Conservation (phyloP, 30 jellyfish, hydroid and myxozoan genomes). For the Hydractinia echinata region DNA sequence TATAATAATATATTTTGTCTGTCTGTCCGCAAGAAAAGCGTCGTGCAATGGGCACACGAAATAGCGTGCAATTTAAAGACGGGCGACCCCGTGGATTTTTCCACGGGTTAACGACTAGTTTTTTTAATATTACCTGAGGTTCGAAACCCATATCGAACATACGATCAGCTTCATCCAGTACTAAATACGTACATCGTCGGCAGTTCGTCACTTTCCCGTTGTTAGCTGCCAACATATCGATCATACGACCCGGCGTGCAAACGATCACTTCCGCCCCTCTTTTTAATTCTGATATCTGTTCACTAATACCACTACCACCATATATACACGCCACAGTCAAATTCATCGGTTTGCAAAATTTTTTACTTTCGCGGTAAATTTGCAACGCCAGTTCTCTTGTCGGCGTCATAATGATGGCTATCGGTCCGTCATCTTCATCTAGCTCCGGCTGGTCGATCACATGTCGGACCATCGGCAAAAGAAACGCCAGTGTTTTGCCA, state of each 20-base stretch:
- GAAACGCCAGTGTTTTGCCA: conserved; percentile 95
- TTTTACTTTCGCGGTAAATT: conserved; percentile 80
- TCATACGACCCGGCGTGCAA: conserved; percentile 99
- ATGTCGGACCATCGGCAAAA: conserved; percentile 97
- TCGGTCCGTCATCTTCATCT: conserved; percentile 96
- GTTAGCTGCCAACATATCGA: conserved; percentile 97
- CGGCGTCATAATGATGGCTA: conserved; percentile 97
- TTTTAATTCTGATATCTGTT: conserved; percentile 94
- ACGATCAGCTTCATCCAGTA: conserved; percentile 99
- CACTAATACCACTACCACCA: conserved; percentile 99
- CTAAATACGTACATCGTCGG: conserved; percentile 94
- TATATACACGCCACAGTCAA: conserved; percentile 83
- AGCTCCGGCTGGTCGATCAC: conserved; percentile 88
- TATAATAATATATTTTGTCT: not conserved
- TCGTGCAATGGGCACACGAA: no score
- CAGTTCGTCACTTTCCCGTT: conserved; percentile 95
- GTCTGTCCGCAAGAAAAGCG: no score
- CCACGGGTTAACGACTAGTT: not conserved
- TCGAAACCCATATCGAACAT: conserved; percentile 99
- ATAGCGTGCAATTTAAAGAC: no score
- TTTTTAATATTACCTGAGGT: conserved; percentile 78
- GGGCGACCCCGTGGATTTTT: no score
- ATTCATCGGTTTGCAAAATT: conserved; percentile 73
- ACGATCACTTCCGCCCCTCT: conserved; percentile 97
- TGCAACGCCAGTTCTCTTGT: conserved; percentile 96